Evolutionary conservation across 2,888 invertebrate species (phyloP).

Genomic region (Pristionchus japonicus): DNA sequence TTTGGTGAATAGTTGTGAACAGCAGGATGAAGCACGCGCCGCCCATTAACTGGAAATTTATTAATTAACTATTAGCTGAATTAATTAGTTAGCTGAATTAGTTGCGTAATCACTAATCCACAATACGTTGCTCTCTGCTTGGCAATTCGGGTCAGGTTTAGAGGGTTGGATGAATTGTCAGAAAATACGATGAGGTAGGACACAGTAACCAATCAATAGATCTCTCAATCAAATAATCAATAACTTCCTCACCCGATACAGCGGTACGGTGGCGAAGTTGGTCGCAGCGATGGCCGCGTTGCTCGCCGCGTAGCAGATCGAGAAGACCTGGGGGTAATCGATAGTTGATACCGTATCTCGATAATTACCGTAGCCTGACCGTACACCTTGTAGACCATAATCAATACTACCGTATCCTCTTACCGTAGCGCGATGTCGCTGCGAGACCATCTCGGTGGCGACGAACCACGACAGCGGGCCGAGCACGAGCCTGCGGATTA

Average conservation of each 20-base stretch:
- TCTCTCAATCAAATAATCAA: background rate
- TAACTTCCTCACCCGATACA: constrained; percentile 56
- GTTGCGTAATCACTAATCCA: too few species aligned
- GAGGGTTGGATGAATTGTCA: too few species aligned
- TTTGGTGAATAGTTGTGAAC: too few species aligned
- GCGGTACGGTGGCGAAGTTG: constrained; percentile 67
- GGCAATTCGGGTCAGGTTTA: too few species aligned
- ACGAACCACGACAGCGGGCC: constrained; percentile 70
- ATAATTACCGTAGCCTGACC: background rate
- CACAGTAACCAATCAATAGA: background rate
- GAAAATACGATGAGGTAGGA: too few species aligned
- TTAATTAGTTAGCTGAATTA: too few species aligned
- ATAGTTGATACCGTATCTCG: background rate
- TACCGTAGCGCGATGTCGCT: constrained; percentile 66
- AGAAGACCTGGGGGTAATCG: constrained; percentile 55
- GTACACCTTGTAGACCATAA: too few species aligned
- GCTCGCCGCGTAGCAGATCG: constrained; percentile 68
- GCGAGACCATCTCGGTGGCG: constrained; percentile 69
- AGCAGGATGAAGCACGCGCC: constrained; percentile 63
- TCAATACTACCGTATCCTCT: too few species aligned
- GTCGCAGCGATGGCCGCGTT: constrained; percentile 68
- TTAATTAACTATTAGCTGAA: too few species aligned
- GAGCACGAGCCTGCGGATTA: constrained; percentile 60
- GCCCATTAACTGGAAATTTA: constrained; percentile 59
- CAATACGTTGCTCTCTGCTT: too few species aligned